Evolutionary conservation across 2,113 vertebrate genomes (phyloP), one percentile per base, ranked within the genome.

Genomic region (Mustela lutreola): DNA sequence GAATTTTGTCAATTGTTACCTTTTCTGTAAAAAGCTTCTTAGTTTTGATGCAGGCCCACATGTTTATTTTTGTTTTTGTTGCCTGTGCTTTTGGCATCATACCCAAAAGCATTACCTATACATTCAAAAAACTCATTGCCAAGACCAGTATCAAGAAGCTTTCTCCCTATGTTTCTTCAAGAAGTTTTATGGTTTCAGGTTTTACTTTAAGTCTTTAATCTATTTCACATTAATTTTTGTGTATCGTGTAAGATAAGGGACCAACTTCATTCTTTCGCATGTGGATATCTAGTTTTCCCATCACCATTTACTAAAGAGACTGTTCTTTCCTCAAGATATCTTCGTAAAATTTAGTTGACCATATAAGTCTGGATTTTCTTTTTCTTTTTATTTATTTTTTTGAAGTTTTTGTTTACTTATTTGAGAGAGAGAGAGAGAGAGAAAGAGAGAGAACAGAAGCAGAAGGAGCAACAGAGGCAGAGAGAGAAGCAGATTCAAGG

Each of bases 211-310:
- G 14, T 60, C 31, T 60, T 45, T n/a, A 42, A 45, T 81, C 36
- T 56, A 83, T 73, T 92, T 60, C 79, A 92, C 83, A 39, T 56
- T 81, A 91, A 81, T 70, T 92, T 83, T n/a, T 92, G 39, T 14
- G 5, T 45, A 82, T 36, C 2, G 6, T 73, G 26, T 53, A n/a
- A 91, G n/a, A 24, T 70, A 67, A 58, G 48, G n/a, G 26, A 81
- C 63, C 26, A 58, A 33, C 42, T 81, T 81, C 28, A 92, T n/a
- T 92, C 36, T 92, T 71, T 42, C 16, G 62, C 36, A 60, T 82
- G 63, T 22, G 31, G 50, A 82, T 70, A 92, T 22, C 14, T 50
- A 71, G 50, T 82, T 71, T 92, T 82, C 28, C 36, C 50, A 82
- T 33, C 14, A 71, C 14, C 14, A 82, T 33, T 92, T 71, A 71